phyloP scores from a whole-genome alignment of 2,113 vertebrate genomes.

The Gallinago jamesoni region DNA sequence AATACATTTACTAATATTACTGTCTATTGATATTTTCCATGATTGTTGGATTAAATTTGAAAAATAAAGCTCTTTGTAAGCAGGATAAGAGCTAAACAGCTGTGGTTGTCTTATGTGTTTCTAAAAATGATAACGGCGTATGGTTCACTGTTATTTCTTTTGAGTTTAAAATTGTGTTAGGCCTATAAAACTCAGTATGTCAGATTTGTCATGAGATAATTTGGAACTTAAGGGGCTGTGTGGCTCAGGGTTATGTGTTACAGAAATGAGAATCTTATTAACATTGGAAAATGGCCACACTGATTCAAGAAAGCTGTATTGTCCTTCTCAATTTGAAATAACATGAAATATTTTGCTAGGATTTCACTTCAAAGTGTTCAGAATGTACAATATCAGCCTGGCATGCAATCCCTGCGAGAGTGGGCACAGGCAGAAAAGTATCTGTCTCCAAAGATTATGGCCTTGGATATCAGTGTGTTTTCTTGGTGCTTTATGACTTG shows the following conservation, averaged over 20 bases:
- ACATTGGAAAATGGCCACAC: slow-evolving; percentile 48
- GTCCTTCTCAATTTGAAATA: slow-evolving; percentile 48
- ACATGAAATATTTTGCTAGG: slow-evolving; percentile 26
- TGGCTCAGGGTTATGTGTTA: slow-evolving; percentile 15
- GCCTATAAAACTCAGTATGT: not conserved
- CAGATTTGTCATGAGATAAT: slow-evolving; percentile 60
- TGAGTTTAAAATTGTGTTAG: slow-evolving; percentile 37
- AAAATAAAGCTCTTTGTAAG: slow-evolving; percentile 17
- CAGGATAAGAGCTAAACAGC: slow-evolving; percentile 13
- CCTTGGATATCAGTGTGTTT: not conserved
- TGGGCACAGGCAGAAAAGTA: not conserved
- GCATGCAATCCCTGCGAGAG: not conserved
- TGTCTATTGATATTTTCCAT: slow-evolving; percentile 36
- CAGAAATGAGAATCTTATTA: slow-evolving; percentile 64
- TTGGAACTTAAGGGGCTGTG: slow-evolving; percentile 3
- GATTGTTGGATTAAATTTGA: slow-evolving; percentile 12
- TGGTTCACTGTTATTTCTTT: slow-evolving; percentile 2
- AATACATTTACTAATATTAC: slow-evolving; percentile 16
- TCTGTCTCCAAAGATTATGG: not conserved
- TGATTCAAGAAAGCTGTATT: slow-evolving; percentile 28
- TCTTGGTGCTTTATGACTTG: not conserved
- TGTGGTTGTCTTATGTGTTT: slow-evolving; percentile 30
- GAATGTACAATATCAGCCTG: not conserved
- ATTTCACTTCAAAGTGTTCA: slow-evolving; percentile 33
- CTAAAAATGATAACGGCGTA: slow-evolving; percentile 40